These are phyloP conservation scores for Odontophorus gujanensis DNA, from an alignment of 2,113 vertebrate species.

Conservation along the genomic window DNA sequence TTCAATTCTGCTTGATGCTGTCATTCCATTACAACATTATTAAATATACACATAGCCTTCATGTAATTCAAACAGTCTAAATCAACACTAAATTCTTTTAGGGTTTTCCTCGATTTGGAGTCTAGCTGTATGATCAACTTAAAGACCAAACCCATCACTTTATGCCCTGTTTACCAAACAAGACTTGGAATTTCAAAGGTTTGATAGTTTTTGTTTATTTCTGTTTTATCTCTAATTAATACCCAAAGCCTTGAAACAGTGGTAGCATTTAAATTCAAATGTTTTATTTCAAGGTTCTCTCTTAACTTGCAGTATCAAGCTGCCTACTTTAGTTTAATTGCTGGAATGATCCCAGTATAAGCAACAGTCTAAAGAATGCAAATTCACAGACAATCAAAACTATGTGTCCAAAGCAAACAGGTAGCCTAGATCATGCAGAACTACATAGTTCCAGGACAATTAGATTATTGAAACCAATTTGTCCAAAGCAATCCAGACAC, in stretches of 20 bases:
- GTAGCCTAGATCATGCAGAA: neutral
- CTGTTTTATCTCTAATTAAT: neutral
- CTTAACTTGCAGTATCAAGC: neutral
- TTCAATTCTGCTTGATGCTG: fast-evolving
- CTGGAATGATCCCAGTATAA: neutral
- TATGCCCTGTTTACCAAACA: neutral
- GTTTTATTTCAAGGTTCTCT: neutral
- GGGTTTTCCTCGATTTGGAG: neutral
- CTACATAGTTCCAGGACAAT: neutral
- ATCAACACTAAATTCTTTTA: neutral
- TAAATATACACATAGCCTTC: neutral
- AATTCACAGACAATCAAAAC: neutral
- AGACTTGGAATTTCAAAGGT: neutral
- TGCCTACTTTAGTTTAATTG: neutral
- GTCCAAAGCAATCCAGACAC: neutral
- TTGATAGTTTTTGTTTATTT: neutral
- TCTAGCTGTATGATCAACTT: neutral
- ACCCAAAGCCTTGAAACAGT: neutral
- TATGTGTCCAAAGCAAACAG: neutral
- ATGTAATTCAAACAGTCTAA: neutral
- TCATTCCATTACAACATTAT: neutral
- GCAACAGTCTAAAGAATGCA: neutral
- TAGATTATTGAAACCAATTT: neutral
- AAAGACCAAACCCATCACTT: neutral
- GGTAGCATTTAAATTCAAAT: neutral